Evolutionary conservation across 1,140 invertebrate species (phyloP).

Genomic region (Drosophila rufa): DNA sequence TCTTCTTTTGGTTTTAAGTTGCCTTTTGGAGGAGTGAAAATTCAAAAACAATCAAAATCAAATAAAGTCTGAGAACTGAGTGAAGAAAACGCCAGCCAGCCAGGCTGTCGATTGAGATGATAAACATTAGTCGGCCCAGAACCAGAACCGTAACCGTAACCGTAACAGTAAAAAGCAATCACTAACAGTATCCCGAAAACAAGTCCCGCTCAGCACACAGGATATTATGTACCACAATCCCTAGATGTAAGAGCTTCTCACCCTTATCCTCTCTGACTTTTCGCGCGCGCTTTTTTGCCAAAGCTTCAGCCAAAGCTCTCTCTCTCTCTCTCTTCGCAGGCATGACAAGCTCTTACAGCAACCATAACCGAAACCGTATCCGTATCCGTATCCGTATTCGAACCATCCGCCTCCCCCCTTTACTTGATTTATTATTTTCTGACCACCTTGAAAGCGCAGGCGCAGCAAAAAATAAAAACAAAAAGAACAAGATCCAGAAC

Average conservation of each 20-base stretch:
- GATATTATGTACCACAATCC: slow-evolving; percentile 29
- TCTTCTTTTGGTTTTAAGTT: slow-evolving; percentile 62
- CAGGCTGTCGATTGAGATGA: slow-evolving; percentile 64
- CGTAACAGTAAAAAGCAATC: slow-evolving; percentile 15
- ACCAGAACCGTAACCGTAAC: slow-evolving; percentile 13
- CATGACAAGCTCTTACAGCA: slow-evolving; percentile 30
- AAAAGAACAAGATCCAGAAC: slow-evolving; percentile 32
- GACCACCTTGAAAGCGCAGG: slow-evolving; percentile 59
- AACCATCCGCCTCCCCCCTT: slow-evolving; percentile 28
- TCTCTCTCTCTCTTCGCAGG: slow-evolving; percentile 36
- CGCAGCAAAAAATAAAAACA: slow-evolving; percentile 42
- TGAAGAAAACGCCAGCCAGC: slow-evolving; percentile 8
- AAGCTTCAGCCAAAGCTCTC: slow-evolving; percentile 56
- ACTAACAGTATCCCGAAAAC: slow-evolving; percentile 29
- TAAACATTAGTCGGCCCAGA: slow-evolving; percentile 77
- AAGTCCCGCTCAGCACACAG: slow-evolving; percentile 29
- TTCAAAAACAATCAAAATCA: slow-evolving; percentile 8
- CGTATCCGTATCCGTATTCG: slow-evolving; percentile 17
- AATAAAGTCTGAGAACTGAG: slow-evolving; percentile 17
- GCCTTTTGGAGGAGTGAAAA: slow-evolving; percentile 39
- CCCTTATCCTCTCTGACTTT: slow-evolving; percentile 41
- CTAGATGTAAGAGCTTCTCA: slow-evolving; percentile 74
- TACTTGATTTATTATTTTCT: slow-evolving; percentile 57
- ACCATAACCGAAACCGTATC: slow-evolving; percentile 10
- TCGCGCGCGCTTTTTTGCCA: slow-evolving; percentile 33